Evolutionary conservation across 2,888 invertebrate species (phyloP).

Genomic region (Drosophila birchii): DNA sequence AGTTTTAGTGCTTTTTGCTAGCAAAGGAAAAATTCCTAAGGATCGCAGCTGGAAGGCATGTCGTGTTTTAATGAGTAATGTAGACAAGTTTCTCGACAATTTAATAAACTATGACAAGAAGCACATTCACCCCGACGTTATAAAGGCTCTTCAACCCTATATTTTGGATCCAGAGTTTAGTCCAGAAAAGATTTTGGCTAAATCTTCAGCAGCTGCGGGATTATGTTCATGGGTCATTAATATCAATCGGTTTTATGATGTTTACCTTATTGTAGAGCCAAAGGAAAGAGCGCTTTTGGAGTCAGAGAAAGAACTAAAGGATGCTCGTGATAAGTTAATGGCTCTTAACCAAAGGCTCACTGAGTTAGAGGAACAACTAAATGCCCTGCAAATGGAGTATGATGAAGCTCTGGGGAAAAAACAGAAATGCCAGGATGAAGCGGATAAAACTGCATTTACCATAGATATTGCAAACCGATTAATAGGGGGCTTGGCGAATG

Average conservation of each 20-base stretch:
- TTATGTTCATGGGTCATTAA: constrained; percentile 98
- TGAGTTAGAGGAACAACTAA: constrained; percentile 90
- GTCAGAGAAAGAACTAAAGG: constrained; percentile 93
- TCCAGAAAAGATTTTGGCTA: constrained; percentile 92
- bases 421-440: constrained; percentile 95
- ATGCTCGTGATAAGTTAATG: constrained; percentile 92
- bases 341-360: constrained; percentile 90
- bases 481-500: constrained; percentile 96
- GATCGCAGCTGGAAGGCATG: constrained; percentile 97
- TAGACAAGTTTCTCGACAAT: constrained; percentile 93
- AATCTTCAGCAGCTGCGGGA: constrained; percentile 96
- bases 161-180: constrained; percentile 90
- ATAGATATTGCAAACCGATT: constrained; percentile 96
- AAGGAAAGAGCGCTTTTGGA: constrained; percentile 93
- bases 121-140: constrained; percentile 94
- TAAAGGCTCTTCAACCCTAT: constrained; percentile 89
- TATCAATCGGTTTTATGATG: constrained; percentile 94
- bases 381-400: constrained; percentile 91
- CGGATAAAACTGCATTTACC: constrained; percentile 94
- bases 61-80: constrained; percentile 95
- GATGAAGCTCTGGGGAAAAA: constrained; percentile 94
- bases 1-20: constrained; percentile 93
- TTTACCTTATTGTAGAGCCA: constrained; percentile 96
- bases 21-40: constrained; percentile 93
- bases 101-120: constrained; percentile 96